A percentile compares a stretch with the other conserved stretches of the same genome.
Conservation (phyloP, 1,140 invertebrate genomes). For the Myzus persicae region DNA sequence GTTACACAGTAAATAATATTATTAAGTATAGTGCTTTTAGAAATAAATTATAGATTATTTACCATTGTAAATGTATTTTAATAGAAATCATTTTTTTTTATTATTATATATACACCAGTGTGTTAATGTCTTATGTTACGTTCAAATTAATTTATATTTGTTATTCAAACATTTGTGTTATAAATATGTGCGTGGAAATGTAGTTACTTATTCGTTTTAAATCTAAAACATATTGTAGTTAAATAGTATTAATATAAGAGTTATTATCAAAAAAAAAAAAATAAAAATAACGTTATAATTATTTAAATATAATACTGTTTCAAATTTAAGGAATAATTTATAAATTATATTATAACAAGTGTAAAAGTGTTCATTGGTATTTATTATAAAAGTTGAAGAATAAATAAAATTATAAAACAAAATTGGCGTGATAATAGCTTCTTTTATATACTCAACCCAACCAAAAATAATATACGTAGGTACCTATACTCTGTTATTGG, state of each 20-base stretch:
- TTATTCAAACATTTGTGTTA: not conserved
- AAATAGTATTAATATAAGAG: not conserved
- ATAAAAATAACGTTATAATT: not conserved
- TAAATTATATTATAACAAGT: not conserved
- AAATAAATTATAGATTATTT: not conserved
- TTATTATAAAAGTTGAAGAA: not conserved
- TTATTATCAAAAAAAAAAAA: not conserved
- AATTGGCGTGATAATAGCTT: not conserved
- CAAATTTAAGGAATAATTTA: not conserved
- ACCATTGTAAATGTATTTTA: not conserved
- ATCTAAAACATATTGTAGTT: not conserved
- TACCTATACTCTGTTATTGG: not conserved
- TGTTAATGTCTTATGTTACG: not conserved
- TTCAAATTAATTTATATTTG: slow-evolving; percentile 2
- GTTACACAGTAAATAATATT: not conserved
- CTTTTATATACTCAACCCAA: not conserved
- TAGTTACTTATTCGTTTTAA: not conserved
- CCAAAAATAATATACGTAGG: not conserved
- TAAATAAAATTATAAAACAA: not conserved
- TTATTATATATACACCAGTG: not conserved
- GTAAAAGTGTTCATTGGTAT: slow-evolving; percentile 16
- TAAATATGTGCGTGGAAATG: not conserved
- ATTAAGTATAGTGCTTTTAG: not conserved
- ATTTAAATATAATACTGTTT: not conserved
- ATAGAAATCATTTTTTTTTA: not conserved